Evolutionary conservation across 2,888 invertebrate species (phyloP), one percentile per base, ranked within the genome.

Genomic region (Cataglyphis rosenhaueri): DNA sequence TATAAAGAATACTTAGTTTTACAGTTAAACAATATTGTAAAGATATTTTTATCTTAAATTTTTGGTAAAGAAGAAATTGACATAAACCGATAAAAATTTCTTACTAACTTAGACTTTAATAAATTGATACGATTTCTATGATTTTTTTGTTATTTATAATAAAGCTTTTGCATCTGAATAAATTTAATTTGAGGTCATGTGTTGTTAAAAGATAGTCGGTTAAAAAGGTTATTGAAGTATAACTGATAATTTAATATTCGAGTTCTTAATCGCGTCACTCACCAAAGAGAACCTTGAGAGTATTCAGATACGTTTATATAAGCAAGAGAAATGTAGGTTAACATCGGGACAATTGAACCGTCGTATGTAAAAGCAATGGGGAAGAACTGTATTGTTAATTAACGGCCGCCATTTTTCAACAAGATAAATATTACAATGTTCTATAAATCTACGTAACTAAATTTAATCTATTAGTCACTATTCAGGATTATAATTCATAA

Each of bases 161-260:
- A 61, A 5, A 32, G 9, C 15, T 76, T 41, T 41, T 10, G 41
- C 21, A 57, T 29, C 32, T 44, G 70, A 41, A 57, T 44, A 32
- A 29, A 44, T 70, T 1, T 32, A 32, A 41, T 21, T 25, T 21
- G n/a, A 38, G 32, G 12, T 38, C 1, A 12, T 4, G n/a, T 41
- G 57, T 41, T 57, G 15, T 38, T 41, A 15, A 9, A 1, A 35
- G 25, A 12, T 12, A 41, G 8, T 68, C 6, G 9, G 3, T 70
- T 68, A 12, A 21, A 68, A 25, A 15, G 57, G 21, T 70, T 32
- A 55, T 59, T 57, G 21, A 29, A 21, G 12, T 4, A 78, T 57
- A 70, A 44, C 32, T 70, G 41, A 70, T 78, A 70, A 78, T 68
- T 78, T 57, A 57, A 57, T 70, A 75, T 75, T 75, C 38, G 41